phyloP scores from a whole-genome alignment of 53 echinoderm and acorn worm genomes.

The Mesocentrotus franciscanus region DNA sequence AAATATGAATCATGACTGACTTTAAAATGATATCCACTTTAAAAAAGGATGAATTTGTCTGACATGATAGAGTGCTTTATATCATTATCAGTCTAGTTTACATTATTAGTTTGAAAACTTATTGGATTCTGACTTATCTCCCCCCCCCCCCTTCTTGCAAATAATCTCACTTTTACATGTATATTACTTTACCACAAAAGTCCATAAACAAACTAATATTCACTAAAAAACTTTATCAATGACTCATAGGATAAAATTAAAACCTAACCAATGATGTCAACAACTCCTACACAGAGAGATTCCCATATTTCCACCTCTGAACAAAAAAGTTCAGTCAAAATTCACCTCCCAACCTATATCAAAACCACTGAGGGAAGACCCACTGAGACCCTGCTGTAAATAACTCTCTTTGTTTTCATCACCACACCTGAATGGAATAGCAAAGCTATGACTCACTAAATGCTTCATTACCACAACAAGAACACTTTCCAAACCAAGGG shows the following conservation, averaged over 20 bases:
- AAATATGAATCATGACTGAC: no score
- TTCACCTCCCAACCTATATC: neutral
- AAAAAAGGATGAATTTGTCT: no score
- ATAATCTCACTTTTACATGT: no score
- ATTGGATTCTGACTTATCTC: no score
- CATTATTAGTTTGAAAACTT: no score
- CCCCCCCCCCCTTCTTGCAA: no score
- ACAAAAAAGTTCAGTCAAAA: neutral
- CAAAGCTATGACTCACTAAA: constrained; percentile 31
- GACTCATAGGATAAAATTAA: neutral
- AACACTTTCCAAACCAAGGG: neutral
- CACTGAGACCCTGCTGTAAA: constrained; percentile 14
- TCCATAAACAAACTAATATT: no score
- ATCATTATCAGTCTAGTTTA: neutral
- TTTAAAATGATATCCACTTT: no score
- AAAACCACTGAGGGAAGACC: constrained; percentile 57
- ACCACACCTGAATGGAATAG: constrained; percentile 48
- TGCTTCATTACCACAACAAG: constrained; percentile 23
- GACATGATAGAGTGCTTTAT: neutral
- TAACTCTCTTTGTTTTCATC: constrained; percentile 58
- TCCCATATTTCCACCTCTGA: neutral
- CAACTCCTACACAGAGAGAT: constrained; percentile 14
- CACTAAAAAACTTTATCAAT: neutral
- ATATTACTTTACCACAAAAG: no score
- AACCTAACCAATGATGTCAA: constrained; percentile 11